These are phyloP conservation scores for Drosophila novamexicana DNA, from an alignment of 1,140 invertebrate genomes.

Conservation along the genomic window DNA sequence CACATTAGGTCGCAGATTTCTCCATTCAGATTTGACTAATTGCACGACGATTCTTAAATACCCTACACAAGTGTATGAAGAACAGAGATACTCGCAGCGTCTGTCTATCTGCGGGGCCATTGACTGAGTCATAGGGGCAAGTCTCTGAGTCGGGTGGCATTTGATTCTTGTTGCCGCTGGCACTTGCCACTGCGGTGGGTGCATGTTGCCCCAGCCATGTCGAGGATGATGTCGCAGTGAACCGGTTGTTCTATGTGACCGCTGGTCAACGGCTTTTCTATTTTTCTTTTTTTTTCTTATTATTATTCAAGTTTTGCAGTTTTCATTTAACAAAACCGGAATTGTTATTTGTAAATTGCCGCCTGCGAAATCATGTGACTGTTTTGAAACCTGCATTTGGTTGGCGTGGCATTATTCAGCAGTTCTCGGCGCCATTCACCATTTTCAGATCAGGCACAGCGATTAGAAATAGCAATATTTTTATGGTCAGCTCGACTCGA, in stretches of 20 bases:
- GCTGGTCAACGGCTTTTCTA: conserved; percentile 31
- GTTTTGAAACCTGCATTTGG: neutral
- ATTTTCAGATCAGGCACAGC: conserved; percentile 27
- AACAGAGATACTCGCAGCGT: neutral
- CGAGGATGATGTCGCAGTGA: conserved; percentile 6
- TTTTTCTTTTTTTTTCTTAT: conserved; percentile 35
- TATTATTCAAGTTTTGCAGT: conserved; percentile 42
- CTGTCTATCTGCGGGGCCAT: conserved; percentile 27
- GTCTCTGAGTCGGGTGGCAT: conserved; percentile 35
- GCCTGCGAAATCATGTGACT: conserved; percentile 32
- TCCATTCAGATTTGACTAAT: neutral
- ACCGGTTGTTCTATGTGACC: conserved; percentile 42
- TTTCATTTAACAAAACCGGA: conserved; percentile 60
- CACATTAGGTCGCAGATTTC: no score
- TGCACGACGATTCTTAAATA: neutral
- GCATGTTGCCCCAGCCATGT: conserved; percentile 12
- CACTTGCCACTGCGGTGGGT: conserved; percentile 33
- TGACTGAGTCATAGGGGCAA: conserved; percentile 34
- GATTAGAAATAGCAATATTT: conserved; percentile 58
- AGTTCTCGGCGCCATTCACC: conserved; percentile 21
- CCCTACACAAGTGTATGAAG: neutral
- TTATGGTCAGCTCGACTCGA: conserved; percentile 43
- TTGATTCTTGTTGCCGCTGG: conserved; percentile 12
- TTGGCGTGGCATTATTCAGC: neutral
- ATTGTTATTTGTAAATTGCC: conserved; percentile 55